Evolutionary conservation across 2,797 vertebrate genomes (phyloP), one percentile per base, ranked within the genome.

Genomic region (Cichlasoma orientale): DNA sequence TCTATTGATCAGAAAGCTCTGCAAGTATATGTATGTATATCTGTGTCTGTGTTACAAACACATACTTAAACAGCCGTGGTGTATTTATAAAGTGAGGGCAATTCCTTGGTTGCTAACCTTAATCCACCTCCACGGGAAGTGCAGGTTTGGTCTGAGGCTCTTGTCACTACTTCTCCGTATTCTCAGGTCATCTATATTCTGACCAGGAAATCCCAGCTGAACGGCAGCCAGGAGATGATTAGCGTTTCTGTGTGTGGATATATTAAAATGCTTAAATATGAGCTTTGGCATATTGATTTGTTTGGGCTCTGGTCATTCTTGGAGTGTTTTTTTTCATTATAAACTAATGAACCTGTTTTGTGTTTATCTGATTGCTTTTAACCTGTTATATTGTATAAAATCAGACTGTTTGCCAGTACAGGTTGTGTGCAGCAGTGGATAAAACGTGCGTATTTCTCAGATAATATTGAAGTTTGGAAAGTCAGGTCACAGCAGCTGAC

Each of bases 71-170:
- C 12, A 19, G 19, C 18, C 63, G 16, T 68, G n/a, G 56, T 23
- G 63, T 56, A 72, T 82, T 63, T 78, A 79, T 18, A 79, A 80
- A 81, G 79, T 11, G 19, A 69, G 80, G 86, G 83, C 74, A 73
- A 80, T 91, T 90, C 84, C 89, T 84, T 84, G 74, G 81, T 77
- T 75, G 83, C 82, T 92, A 90, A 90, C 90, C 92, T 91, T 92
- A 95, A 95, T 94, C 93, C 90, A 74, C 16, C 0, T 83, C 61
- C 31, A 72, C 78, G 87, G 81, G 85, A 89, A 89, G 84, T 29
- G 57, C 81, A 78, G 72, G 63, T 82, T 68, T 73, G 77, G 41
- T 82, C 63, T 27, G 56, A 87, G 55, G 72, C 71, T 83, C 27
- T 63, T 38, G 57, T 58, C 81, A 53, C 70, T 84, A 80, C 82